Base-by-base conservation (phyloP, 35 echinoderm and acorn worm species). In the Antedon bifida region DNA sequence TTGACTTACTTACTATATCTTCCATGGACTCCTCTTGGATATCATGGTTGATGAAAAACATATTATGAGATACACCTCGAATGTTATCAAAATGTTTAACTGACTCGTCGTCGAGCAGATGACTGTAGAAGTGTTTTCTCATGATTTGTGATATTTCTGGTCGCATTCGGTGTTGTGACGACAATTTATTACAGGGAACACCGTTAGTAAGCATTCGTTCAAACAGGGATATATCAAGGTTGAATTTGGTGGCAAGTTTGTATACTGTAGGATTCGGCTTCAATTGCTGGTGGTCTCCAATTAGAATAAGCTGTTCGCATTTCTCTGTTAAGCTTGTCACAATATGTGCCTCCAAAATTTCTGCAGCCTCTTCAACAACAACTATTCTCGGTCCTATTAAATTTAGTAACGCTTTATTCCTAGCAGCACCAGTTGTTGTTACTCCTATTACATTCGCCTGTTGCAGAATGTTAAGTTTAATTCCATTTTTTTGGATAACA, bases 261-360 rank as follows among this genome's bases (percentile, higher is more conserved):
- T 89, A 96, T 30, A 96, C 93, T 3, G 90, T 92, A 78, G 93
- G 89, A 75, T 91, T 96, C 33, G 92, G 92, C 30, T 87, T 76
- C 14, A 96, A 75, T 85, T 96, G 93, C 74, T 96, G 90, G 75
- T 96, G 93, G 76, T 96, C 93, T 29, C 93, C 93, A 26, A 96
- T 96, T 0, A 96, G 77, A 77, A 96, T 92, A 5, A 96, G 83
- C 30, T 96, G 93, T 78, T 92, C 29, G 64, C 90, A 92, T n/a
- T 76, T 23, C 0, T 76, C 35, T 76, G 45, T 86, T n/a, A 93
- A 44, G 26, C 83, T 77, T 2, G 91, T 89, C 9, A 93, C 74
- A 35, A 93, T 89, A 36, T 96, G 93, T 42, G 93, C 77, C 76
- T 96, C 93, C 5, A 96, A 56, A 35, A 96, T 83, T 83, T 96